phyloP scores from a whole-genome alignment of 2,888 invertebrate species.

The Lymantria dispar region DNA sequence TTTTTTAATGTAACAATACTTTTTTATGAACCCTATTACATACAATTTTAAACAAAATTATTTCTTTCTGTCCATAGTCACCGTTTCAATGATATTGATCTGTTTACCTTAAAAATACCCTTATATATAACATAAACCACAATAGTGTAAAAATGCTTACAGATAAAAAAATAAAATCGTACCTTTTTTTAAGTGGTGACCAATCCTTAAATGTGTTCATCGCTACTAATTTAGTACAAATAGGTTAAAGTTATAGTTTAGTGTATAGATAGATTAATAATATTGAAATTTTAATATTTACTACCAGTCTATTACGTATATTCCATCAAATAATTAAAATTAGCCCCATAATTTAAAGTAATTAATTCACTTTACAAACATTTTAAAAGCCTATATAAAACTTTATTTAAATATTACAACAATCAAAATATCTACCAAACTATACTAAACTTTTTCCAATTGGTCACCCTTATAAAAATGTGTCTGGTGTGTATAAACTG shows the following conservation, averaged over 20 bases:
- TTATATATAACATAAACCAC: no score
- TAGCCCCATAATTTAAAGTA: no score
- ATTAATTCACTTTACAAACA: background rate
- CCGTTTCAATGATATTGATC: no score
- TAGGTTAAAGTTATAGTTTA: slow-evolving; percentile 1
- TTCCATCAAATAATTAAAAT: no score
- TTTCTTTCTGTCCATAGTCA: no score
- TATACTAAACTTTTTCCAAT: slow-evolving; percentile 11
- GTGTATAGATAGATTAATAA: background rate
- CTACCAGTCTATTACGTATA: no score
- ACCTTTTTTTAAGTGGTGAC: slow-evolving; percentile 54
- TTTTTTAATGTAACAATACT: no score
- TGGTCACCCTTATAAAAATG: slow-evolving; percentile 60
- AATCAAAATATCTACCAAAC: background rate
- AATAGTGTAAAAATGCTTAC: slow-evolving; percentile 39
- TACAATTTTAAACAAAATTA: no score
- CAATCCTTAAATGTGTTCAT: slow-evolving; percentile 30
- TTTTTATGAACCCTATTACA: no score
- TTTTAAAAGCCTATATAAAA: background rate
- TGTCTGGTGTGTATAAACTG: slow-evolving; percentile 55
- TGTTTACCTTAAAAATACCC: no score
- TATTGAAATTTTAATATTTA: background rate
- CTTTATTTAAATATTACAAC: background rate
- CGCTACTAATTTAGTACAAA: slow-evolving; percentile 25
- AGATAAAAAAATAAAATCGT: slow-evolving; percentile 38